Evolutionary conservation across 2,113 vertebrate species (phyloP).

Genomic region (Sisor rabdophorus): DNA sequence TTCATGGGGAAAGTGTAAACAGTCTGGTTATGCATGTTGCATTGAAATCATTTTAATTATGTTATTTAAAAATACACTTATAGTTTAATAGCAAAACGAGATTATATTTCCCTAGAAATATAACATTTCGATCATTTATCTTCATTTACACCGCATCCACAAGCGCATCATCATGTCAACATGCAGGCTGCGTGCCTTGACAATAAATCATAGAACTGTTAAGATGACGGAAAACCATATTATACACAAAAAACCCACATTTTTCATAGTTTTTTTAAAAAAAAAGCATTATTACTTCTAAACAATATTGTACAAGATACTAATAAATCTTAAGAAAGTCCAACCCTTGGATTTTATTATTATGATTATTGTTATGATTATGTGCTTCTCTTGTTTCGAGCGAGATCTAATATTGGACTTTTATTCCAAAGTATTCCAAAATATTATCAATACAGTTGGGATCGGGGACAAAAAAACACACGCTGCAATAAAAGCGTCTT

Average conservation of each 20-base stretch:
- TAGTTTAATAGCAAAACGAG: background rate
- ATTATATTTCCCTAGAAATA: background rate
- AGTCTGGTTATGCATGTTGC: background rate
- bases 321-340: background rate
- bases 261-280: too few relatives aligned
- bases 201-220: background rate
- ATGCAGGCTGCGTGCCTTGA: background rate
- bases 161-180: background rate
- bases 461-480: constrained; percentile 7
- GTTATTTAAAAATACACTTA: background rate
- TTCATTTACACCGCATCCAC: background rate
- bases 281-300: background rate
- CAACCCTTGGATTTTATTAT: background rate
- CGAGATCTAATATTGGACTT: background rate
- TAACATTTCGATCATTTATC: background rate
- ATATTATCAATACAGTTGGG: background rate
- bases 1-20: constrained; percentile 2
- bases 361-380: background rate
- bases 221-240: background rate
- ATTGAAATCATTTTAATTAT: background rate
- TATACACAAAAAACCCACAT: background rate
- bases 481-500: constrained; percentile 11
- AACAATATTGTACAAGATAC: too few relatives aligned
- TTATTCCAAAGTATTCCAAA: constrained; percentile 10
- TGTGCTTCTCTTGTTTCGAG: background rate